Conservation (phyloP, 2,113 vertebrate species). For the Poecile atricapillus region DNA sequence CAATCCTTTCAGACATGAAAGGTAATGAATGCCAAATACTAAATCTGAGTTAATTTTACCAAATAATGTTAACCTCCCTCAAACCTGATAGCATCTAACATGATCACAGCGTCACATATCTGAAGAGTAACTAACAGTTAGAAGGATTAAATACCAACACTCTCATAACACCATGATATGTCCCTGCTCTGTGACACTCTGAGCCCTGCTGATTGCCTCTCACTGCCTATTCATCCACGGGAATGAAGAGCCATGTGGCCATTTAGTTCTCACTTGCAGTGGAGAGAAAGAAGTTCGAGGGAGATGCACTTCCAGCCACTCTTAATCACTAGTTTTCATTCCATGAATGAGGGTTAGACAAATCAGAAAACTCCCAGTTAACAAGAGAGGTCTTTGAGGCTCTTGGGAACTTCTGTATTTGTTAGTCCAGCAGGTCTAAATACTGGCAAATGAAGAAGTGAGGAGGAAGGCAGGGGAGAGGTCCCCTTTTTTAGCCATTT, state of each 20-base stretch:
- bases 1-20: neutral
- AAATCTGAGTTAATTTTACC: neutral
- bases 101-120: neutral
- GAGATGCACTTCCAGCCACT: accelerated
- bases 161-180: accelerated
- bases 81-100: neutral
- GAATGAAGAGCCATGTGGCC: accelerated
- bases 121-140: neutral
- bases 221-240: neutral
- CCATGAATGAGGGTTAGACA: neutral
- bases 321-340: neutral
- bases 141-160: neutral
- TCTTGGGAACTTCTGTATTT: neutral
- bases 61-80: neutral
- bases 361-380: neutral
- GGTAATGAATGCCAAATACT: neutral
- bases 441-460: neutral
- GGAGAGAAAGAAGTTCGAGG: neutral
- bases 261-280: neutral
- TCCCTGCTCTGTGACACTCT: neutral
- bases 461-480: neutral
- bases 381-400: neutral
- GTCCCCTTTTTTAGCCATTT: accelerated
- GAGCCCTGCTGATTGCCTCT: neutral
- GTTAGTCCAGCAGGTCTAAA: neutral